Evolutionary conservation across 2,888 invertebrate genomes (phyloP), one percentile per base, ranked within the genome.

Genomic region (Polietes domitor): DNA sequence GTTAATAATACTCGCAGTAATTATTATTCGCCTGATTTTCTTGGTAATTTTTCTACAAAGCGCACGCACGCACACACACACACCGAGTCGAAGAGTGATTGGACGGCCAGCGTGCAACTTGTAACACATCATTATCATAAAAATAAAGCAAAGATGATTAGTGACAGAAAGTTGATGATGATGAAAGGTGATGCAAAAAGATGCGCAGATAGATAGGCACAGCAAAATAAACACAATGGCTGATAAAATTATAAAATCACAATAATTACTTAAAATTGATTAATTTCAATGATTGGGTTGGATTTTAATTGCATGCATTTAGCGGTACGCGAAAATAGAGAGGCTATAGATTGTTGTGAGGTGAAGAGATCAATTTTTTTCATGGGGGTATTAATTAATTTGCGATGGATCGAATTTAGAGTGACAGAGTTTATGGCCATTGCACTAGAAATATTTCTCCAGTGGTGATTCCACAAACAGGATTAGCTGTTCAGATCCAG

Each of bases 171-270:
- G 41, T 10, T 47, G n/a, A 32, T 53, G 32, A 41, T 75, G 63
- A 65, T 81, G 65, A 78, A 75, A 77, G 63, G 26, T 37, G 55
- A 78, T 78, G n/a, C 47, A 47, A 12, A 71, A 75, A 74, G 68
- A 63, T 43, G 43, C n/a, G n/a, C n/a, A n/a, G n/a, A n/a, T n/a
- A n/a, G n/a, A n/a, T n/a, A 28, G 58, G 37, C 9, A 68, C 3
- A 76, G 41, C 75, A 65, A 79, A 58, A 63, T 43, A 53, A 71
- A 32, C 43, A 53, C 32, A 83, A 73, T 77, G 77, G 83, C 17
- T 80, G 74, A 77, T 83, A 37, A 80, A n/a, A 77, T 80, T 80
- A 83, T 47, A 80, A 83, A 79, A 73, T 80, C 61, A 74, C 77
- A 70, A 74, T 77, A 83, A 77, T 83, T 77, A 71, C 53, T 77